Evolutionary conservation across 2,113 vertebrate genomes (phyloP).

Genomic region (Manacus vitellinus): DNA sequence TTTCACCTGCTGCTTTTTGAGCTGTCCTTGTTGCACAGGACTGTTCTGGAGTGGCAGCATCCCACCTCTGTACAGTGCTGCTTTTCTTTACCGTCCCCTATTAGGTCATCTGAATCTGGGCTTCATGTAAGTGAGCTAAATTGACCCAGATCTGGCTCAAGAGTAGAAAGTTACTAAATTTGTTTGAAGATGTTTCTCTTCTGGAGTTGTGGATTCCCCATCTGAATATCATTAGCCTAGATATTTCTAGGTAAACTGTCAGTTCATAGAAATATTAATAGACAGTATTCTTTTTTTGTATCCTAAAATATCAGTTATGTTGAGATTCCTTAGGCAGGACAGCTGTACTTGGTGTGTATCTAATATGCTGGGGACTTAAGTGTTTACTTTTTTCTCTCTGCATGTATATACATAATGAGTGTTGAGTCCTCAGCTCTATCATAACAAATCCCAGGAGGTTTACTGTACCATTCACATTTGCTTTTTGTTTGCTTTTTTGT

Average conservation of each 20-base stretch:
- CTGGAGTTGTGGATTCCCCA: not conserved
- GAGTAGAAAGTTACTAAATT: not conserved
- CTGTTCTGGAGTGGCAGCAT: not conserved
- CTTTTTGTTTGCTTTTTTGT: not conserved
- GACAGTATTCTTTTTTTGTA: not conserved
- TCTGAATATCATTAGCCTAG: not conserved
- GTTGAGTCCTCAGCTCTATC: not conserved
- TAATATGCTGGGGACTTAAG: not conserved
- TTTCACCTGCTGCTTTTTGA: not conserved
- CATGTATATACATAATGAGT: not conserved
- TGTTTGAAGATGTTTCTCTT: not conserved
- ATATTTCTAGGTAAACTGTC: not conserved
- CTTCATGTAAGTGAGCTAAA: not conserved
- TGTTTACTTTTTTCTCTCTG: not conserved
- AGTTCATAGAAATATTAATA: not conserved
- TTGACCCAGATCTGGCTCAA: not conserved
- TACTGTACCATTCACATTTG: not conserved
- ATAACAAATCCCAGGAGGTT: not conserved
- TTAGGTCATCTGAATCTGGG: not conserved
- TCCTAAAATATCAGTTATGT: not conserved
- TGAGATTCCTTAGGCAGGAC: not conserved
- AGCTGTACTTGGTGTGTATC: not conserved
- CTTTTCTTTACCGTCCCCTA: not conserved
- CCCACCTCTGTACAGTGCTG: not conserved
- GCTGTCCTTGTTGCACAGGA: not conserved